Base-by-base conservation (phyloP, 1,140 invertebrate species). In the Leptinotarsa lineolata region DNA sequence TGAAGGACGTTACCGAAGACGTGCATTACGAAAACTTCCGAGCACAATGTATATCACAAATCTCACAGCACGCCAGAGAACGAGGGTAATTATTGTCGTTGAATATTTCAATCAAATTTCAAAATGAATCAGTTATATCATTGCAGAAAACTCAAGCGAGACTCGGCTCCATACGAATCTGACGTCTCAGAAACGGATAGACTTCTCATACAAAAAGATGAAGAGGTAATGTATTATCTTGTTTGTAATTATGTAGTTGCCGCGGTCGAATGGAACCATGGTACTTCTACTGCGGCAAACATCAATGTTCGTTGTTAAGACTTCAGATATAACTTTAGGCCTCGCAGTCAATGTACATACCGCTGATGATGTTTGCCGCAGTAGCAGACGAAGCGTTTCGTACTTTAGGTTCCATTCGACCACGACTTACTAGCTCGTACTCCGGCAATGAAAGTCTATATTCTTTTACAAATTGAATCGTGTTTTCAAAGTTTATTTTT, bases 21-120 rank as follows among this genome's bases (percentile, higher is more conserved):
- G 94, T 98, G 4, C 96, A 98, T 85, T 98, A 98, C 84, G 96
- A 98, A 86, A 98, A 97, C 86, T 98, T 96, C 86, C 88, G 96
- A 74, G 94, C 94, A 30, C 94, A 95, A 84, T 94, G 93, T 84
- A 95, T 95, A 80, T 94, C 93, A 11, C 93, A 94, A 85, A 95
- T 95, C 84, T 95, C 94, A 12, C 93, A 95, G 82, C 93, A 94
- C 83, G 92, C 92, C 24, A 87, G 91, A 80, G 93, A 95, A 86
- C 86, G 93, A 86, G 92, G 92, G 90, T 92, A 88, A 84, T 83
- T 83, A 15, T 54, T 16, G 6, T 18, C 15, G 4, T 54, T 54
- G n/a, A 6, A n/a, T 16, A 21, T 71, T 72, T 66, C 45, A 15
- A 66, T 22, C 16, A 18, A 67, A 39, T 64, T 59, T 74, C 15